Conservation (phyloP, 2,113 vertebrate genomes). For the Pristiophorus japonicus region DNA sequence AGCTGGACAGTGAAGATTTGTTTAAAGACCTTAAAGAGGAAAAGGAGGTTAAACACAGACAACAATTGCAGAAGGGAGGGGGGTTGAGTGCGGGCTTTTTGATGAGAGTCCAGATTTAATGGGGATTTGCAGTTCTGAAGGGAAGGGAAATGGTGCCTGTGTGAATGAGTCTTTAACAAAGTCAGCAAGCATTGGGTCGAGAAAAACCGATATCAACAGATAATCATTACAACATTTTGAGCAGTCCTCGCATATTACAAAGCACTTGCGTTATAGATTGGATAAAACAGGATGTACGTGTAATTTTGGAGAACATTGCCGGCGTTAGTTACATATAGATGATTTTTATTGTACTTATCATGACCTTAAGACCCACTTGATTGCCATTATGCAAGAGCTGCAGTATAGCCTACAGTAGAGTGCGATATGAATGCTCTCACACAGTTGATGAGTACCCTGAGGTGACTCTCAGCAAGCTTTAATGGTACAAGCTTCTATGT, state of each 20-base stretch:
- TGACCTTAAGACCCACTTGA: neutral
- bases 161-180: neutral
- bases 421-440: neutral
- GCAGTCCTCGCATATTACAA: neutral
- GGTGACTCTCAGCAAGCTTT: neutral
- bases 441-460: neutral
- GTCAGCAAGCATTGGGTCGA: too few relatives aligned
- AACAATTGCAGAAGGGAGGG: neutral
- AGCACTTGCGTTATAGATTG: neutral
- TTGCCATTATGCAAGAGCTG: neutral
- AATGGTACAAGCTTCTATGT: neutral
- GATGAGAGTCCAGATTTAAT: neutral
- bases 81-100: neutral
- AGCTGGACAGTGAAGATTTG: neutral
- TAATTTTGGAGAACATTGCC: conserved; percentile 16
- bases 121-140: neutral
- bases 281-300: neutral
- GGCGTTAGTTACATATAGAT: neutral
- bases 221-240: neutral
- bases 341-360: neutral
- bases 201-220: neutral
- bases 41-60: neutral
- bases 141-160: neutral
- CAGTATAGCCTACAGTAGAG: neutral
- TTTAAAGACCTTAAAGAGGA: neutral